phyloP scores from a whole-genome alignment of 2,797 vertebrate genomes.

The Oreochromis mossambicus region DNA sequence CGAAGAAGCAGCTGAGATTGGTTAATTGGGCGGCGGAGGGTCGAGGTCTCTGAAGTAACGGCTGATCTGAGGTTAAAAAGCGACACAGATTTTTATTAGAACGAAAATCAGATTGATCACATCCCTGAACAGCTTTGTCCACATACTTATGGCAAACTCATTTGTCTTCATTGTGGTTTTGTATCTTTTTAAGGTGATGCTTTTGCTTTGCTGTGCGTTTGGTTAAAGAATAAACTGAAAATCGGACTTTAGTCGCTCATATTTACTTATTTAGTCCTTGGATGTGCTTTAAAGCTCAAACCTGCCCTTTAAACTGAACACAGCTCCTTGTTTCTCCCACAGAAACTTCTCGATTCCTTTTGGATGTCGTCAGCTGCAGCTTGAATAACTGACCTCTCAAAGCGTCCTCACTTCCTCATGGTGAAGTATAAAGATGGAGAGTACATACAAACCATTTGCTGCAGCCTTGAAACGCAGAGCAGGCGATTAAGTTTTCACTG shows the following conservation, averaged over 20 bases:
- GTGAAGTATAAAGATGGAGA: neutral
- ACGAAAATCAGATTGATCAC: neutral
- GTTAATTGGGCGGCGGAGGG: neutral
- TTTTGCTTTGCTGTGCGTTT: neutral
- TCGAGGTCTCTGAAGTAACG: neutral
- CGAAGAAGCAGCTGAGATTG: neutral
- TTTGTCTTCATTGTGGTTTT: neutral
- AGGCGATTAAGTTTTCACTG: slow-evolving; percentile 38
- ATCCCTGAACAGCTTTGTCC: neutral
- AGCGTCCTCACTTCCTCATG: neutral
- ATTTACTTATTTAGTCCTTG: neutral
- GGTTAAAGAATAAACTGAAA: neutral
- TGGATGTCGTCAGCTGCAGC: neutral
- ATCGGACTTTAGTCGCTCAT: neutral
- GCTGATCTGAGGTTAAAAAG: neutral
- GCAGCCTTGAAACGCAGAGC: slow-evolving; percentile 23
- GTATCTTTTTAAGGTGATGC: neutral
- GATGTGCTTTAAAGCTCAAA: neutral
- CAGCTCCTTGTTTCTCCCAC: neutral
- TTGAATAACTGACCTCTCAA: neutral
- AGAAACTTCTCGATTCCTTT: neutral
- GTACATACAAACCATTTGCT: neutral
- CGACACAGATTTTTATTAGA: neutral
- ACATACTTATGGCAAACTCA: neutral
- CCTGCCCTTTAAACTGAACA: neutral